Conservation (phyloP, 1,140 invertebrate species). For the Brachionus rubens region DNA sequence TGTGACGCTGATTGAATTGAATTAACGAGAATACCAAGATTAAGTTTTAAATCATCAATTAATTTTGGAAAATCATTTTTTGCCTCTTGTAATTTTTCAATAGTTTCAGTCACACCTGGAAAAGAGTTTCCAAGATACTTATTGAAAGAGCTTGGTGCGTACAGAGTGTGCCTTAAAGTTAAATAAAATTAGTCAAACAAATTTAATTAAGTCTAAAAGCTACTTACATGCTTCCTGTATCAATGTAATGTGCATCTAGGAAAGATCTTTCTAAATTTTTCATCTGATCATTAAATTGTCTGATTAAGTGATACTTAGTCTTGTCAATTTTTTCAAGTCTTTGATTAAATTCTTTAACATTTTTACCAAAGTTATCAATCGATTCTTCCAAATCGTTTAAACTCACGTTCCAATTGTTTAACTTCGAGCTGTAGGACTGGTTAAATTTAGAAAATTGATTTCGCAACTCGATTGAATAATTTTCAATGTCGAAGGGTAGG, state of each 20-base stretch:
- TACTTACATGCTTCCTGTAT: constrained; percentile 12
- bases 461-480: neutral
- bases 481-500: constrained; percentile 15
- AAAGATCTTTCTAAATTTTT: constrained; percentile 36
- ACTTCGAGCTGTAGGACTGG: neutral
- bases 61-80: neutral
- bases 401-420: neutral
- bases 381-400: constrained; percentile 7
- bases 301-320: neutral
- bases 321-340: neutral
- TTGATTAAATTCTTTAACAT: constrained; percentile 8
- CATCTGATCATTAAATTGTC: constrained; percentile 30
- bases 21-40: constrained; percentile 1
- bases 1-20: constrained; percentile 34
- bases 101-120: constrained; percentile 5
- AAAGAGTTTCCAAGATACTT: constrained; percentile 32
- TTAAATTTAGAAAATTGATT: neutral
- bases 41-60: constrained; percentile 4
- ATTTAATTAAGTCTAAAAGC: neutral
- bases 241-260: neutral
- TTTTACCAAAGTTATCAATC: constrained; percentile 5
- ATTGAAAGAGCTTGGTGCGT: constrained; percentile 31
- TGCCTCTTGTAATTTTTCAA: neutral
- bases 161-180: constrained; percentile 20
- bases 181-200: neutral